These are phyloP conservation scores for Ochotona curzoniae DNA, from an alignment of 2,113 vertebrate genomes.

Conservation along the genomic window DNA sequence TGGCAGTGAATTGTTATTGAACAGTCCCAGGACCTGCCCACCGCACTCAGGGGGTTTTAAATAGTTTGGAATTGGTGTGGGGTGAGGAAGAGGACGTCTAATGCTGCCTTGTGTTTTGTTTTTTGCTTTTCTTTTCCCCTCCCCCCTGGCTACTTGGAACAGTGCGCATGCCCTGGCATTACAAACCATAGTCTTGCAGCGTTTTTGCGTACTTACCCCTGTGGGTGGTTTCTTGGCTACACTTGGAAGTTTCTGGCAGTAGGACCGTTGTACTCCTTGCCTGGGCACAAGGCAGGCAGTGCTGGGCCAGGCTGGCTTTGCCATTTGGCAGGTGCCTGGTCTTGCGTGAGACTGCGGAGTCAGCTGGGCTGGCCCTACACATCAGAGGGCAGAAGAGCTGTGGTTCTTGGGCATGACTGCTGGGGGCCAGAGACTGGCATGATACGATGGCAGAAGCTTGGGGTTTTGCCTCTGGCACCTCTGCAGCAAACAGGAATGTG, in stretches of 20 bases:
- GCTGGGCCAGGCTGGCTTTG: background rate
- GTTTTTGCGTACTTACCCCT: background rate
- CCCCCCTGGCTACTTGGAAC: background rate
- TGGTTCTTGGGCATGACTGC: background rate
- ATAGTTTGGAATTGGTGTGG: background rate
- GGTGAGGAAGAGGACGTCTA: background rate
- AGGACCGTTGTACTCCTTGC: background rate
- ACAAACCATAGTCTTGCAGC: background rate
- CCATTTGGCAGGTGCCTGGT: background rate
- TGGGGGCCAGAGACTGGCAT: background rate
- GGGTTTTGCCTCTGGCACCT: background rate
- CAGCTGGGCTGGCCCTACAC: too few species aligned
- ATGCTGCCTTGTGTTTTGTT: background rate
- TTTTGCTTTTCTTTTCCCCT: background rate
- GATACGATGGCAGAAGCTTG: background rate
- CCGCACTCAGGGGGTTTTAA: slow-evolving; percentile 13
- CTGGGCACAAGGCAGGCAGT: background rate
- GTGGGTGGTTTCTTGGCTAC: background rate
- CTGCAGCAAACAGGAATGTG: too few species aligned
- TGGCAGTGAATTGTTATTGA: slow-evolving; percentile 66
- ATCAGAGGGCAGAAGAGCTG: background rate
- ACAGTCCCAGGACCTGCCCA: slow-evolving; percentile 33
- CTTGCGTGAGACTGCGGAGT: background rate
- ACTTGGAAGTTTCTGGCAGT: background rate
- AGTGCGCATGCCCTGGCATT: background rate